A percentile compares a stretch with the other conserved stretches of the same genome.
These are phyloP conservation scores for Climacteris rufus DNA, from an alignment of 2,113 vertebrate species.

Conservation along the genomic window DNA sequence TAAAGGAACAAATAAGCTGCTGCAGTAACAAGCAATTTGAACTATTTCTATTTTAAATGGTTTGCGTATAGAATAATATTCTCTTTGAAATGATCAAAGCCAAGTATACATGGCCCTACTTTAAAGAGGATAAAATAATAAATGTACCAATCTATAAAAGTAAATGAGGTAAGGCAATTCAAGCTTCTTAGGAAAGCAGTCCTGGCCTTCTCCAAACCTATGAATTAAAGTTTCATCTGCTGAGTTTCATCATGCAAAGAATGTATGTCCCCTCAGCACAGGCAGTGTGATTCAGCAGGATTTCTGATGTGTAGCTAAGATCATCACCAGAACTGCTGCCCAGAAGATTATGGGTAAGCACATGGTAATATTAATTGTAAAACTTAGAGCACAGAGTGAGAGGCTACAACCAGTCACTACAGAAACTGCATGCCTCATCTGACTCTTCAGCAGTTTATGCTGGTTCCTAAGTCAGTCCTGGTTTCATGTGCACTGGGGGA, in stretches of 20 bases:
- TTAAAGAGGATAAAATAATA: not conserved
- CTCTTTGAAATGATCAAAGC: not conserved
- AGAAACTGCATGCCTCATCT: not conserved
- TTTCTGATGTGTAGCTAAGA: not conserved
- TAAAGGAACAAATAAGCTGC: not conserved
- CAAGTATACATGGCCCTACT: not conserved
- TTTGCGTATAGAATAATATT: not conserved
- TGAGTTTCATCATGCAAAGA: not conserved
- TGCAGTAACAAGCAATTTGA: not conserved
- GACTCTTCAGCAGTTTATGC: not conserved
- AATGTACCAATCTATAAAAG: not conserved
- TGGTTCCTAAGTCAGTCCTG: not conserved
- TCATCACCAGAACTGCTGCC: not conserved
- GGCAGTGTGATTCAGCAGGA: not conserved
- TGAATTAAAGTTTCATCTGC: not conserved
- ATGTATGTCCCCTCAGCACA: not conserved
- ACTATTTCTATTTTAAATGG: not conserved
- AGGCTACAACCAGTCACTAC: not conserved
- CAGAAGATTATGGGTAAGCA: not conserved
- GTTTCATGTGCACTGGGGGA: not conserved
- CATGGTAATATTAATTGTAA: not conserved
- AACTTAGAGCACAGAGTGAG: not conserved
- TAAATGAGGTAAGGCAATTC: not conserved
- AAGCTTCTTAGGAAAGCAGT: not conserved
- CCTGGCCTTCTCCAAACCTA: not conserved